Evolutionary conservation across 2,113 vertebrate genomes (phyloP).

Genomic region (Muntiacus muntjak): DNA sequence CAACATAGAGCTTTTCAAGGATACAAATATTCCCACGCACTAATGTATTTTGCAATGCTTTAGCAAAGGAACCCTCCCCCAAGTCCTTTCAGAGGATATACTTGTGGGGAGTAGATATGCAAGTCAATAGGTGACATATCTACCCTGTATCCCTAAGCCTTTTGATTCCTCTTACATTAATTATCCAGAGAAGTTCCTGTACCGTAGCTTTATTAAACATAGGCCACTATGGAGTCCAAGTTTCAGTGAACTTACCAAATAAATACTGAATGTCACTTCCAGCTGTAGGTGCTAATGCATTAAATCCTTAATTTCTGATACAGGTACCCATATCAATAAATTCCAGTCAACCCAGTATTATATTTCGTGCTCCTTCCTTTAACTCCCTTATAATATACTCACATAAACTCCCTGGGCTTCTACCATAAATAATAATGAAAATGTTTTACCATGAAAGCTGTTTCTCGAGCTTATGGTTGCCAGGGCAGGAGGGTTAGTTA

Average conservation of each 20-base stretch:
- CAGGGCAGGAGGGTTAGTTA: background rate
- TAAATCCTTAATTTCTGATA: constrained; percentile 25
- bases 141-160: background rate
- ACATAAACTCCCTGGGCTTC: background rate
- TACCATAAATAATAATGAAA: background rate
- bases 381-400: background rate
- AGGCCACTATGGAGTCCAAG: background rate
- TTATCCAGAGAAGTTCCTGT: background rate
- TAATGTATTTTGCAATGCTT: background rate
- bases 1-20: background rate
- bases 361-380: background rate
- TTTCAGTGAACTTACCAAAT: constrained; percentile 5
- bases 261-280: background rate
- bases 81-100: background rate
- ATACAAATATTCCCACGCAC: background rate
- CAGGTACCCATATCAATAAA: background rate
- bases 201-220: constrained; percentile 6
- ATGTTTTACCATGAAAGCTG: background rate
- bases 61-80: background rate
- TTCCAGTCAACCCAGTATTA: background rate
- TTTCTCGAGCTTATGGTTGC: background rate
- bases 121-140: background rate
- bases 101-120: background rate
- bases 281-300: background rate
- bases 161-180: background rate